phyloP scores from a whole-genome alignment of 2,113 vertebrate species.

The Gymnorhina tibicen region DNA sequence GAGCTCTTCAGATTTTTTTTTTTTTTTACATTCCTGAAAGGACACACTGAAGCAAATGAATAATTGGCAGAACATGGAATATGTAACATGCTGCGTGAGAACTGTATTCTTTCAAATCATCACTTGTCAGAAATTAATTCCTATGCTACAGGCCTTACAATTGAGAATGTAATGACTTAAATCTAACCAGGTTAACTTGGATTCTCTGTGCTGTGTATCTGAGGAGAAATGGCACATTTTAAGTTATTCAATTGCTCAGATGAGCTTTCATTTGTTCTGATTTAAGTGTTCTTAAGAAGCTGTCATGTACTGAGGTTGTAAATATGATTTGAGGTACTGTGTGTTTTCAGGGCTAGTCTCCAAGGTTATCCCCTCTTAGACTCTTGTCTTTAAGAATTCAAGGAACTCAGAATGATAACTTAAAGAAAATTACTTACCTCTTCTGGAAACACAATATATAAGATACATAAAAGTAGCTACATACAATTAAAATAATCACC shows the following conservation, averaged over 20 bases:
- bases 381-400: neutral
- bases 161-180: neutral
- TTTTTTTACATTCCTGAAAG: neutral
- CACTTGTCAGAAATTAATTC: conserved; percentile 29
- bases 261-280: neutral
- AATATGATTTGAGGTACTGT: neutral
- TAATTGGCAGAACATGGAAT: conserved; percentile 40
- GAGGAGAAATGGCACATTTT: neutral
- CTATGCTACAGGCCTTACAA: neutral
- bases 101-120: conserved; percentile 6
- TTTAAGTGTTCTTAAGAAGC: neutral
- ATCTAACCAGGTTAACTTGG: neutral
- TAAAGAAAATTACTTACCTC: neutral
- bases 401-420: neutral
- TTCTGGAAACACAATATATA: neutral
- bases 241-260: neutral
- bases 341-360: neutral
- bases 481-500: neutral
- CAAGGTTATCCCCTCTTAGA: neutral
- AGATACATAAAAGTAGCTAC: neutral
- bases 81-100: conserved; percentile 16
- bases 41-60: conserved; percentile 1
- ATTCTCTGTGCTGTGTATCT: neutral
- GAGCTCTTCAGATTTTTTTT: neutral
- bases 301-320: neutral